Percentiles rank a stretch among this genome's conserved stretches.
Conservation (phyloP, 2,888 invertebrate species). For the Ischnus inquisitorius region DNA sequence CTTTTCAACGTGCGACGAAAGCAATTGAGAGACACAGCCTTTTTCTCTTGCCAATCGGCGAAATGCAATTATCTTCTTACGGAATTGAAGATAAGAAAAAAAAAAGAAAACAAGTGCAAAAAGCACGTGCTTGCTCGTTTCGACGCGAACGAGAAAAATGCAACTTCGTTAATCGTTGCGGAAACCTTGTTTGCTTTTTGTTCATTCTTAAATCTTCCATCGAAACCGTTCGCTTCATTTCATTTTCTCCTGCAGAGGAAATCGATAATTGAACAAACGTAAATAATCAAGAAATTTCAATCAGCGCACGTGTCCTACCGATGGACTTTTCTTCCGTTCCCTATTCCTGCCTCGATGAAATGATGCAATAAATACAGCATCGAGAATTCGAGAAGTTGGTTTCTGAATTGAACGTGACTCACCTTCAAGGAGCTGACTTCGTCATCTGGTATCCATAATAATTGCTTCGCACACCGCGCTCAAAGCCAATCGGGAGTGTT, state of each 20-base stretch:
- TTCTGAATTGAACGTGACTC: conserved; percentile 41
- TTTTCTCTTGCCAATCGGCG: conserved; percentile 3
- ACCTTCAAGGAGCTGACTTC: conserved; percentile 53
- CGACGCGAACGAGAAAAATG: conserved; percentile 2
- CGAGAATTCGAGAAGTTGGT: background rate
- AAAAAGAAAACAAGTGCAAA: background rate
- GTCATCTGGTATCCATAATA: conserved; percentile 56
- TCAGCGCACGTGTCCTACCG: background rate
- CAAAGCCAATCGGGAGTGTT: conserved; percentile 11
- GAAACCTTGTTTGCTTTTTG: background rate
- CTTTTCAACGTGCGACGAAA: conserved; percentile 40
- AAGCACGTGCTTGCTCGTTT: background rate
- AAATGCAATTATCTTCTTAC: conserved; percentile 39
- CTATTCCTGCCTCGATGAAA: conserved; percentile 6
- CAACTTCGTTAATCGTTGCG: background rate
- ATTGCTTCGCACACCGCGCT: conserved; percentile 16
- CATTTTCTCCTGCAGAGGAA: background rate
- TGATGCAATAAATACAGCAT: conserved; percentile 16
- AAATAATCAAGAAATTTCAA: conserved; percentile 19
- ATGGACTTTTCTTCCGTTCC: background rate
- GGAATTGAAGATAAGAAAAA: no score
- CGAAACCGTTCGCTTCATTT: background rate
- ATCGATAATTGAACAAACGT: conserved; percentile 20
- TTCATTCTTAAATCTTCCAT: background rate
- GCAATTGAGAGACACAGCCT: conserved; percentile 42